phyloP scores from a whole-genome alignment of 2,797 vertebrate genomes.

The Percopsis omiscomaycus region DNA sequence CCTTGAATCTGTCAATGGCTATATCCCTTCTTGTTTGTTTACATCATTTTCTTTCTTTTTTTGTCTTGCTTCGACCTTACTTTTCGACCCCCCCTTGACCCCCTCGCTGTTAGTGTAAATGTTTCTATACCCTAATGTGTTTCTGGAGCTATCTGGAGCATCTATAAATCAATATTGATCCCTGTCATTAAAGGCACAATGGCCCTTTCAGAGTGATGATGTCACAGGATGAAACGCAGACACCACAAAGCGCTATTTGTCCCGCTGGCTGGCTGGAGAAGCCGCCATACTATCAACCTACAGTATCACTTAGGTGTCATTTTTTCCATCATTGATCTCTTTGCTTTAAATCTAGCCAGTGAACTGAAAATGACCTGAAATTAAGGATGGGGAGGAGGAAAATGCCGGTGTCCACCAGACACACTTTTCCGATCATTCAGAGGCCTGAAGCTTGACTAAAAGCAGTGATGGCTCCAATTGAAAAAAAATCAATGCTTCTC shows the following conservation, averaged over 20 bases:
- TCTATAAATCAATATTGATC: slow-evolving; percentile 59
- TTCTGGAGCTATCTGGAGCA: slow-evolving; percentile 4
- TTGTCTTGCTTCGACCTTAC: neutral
- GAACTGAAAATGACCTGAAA: slow-evolving; percentile 37
- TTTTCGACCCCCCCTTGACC: neutral
- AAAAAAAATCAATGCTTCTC: slow-evolving; percentile 64
- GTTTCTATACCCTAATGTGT: neutral
- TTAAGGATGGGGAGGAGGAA: slow-evolving; percentile 34
- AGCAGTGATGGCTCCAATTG: slow-evolving; percentile 50
- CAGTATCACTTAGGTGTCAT: slow-evolving; percentile 53
- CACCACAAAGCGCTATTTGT: slow-evolving; percentile 17
- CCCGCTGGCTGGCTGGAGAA: slow-evolving; percentile 28
- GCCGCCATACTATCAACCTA: slow-evolving; percentile 52
- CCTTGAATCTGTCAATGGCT: slow-evolving; percentile 59
- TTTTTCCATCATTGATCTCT: slow-evolving; percentile 50
- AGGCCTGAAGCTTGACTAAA: slow-evolving; percentile 55
- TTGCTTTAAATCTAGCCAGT: slow-evolving; percentile 37
- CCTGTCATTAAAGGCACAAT: slow-evolving; percentile 49
- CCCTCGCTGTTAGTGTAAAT: slow-evolving; percentile 1
- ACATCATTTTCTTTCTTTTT: neutral
- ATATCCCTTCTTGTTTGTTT: slow-evolving; percentile 45
- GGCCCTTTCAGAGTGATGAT: slow-evolving; percentile 43
- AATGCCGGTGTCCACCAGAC: slow-evolving; percentile 33
- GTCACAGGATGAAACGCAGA: slow-evolving; percentile 44
- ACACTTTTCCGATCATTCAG: slow-evolving; percentile 50